These are phyloP conservation scores for Proterorhinus semilunaris DNA, from an alignment of 2,113 vertebrate species.

Conservation along the genomic window DNA sequence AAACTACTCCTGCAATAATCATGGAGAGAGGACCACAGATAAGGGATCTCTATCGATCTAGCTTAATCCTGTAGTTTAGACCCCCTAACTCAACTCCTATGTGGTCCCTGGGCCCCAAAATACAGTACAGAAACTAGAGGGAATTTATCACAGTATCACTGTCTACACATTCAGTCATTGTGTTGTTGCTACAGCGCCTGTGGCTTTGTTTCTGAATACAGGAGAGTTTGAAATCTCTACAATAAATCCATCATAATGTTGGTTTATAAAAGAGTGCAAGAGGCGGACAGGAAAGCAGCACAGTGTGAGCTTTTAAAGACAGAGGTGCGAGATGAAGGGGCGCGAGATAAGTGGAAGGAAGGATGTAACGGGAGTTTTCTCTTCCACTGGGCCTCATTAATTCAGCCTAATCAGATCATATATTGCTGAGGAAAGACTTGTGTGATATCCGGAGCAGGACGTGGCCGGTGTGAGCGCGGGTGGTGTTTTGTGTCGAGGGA, in stretches of 20 bases:
- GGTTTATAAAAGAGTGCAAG: background rate
- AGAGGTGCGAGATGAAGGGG: conserved; percentile 37
- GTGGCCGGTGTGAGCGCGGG: conserved; percentile 9
- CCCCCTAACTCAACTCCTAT: too few relatives aligned
- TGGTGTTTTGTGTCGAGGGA: conserved; percentile 2
- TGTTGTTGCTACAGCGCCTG: background rate
- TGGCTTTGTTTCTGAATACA: background rate
- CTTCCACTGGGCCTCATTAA: conserved; percentile 65
- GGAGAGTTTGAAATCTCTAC: background rate
- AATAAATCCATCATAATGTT: conserved; percentile 8
- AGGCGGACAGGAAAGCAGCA: conserved; percentile 12
- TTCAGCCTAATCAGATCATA: conserved; percentile 58
- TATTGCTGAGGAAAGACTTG: conserved; percentile 65
- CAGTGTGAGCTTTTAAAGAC: conserved; percentile 41
- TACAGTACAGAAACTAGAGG: background rate
- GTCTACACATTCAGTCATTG: background rate
- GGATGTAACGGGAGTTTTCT: conserved; percentile 49
- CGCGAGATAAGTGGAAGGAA: conserved; percentile 42
- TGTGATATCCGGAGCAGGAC: conserved; percentile 45
- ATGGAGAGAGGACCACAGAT: too few relatives aligned
- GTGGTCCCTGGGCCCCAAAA: background rate
- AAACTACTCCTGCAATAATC: too few relatives aligned
- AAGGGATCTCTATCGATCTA: too few relatives aligned
- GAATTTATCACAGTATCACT: background rate
- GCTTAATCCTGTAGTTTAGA: too few relatives aligned